phyloP scores from a whole-genome alignment of 2,797 vertebrate genomes.

The Neosilurus hyrtlii region DNA sequence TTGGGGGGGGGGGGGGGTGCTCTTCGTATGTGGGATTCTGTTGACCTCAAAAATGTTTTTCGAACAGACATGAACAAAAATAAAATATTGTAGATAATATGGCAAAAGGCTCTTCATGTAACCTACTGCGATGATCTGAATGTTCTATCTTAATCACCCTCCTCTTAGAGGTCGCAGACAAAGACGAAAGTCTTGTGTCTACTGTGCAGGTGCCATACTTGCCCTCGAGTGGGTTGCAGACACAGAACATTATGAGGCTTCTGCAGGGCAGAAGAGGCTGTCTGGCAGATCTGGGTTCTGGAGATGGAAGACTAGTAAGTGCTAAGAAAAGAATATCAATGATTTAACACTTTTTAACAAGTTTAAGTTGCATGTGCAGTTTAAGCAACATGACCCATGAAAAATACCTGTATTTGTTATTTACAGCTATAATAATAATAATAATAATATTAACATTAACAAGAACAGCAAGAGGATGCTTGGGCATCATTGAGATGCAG shows the following conservation, averaged over 20 bases:
- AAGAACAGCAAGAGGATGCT: not conserved
- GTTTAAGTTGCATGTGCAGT: not conserved
- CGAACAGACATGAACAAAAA: no score
- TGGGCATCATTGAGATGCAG: not conserved
- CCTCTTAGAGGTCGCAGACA: not conserved
- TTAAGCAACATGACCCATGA: not conserved
- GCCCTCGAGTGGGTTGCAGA: slow-evolving; percentile 71
- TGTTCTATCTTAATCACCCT: not conserved
- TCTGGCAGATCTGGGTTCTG: slow-evolving; percentile 76
- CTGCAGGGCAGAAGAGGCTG: slow-evolving; percentile 67
- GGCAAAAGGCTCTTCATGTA: not conserved
- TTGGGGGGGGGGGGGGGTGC: no score
- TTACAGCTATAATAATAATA: not conserved
- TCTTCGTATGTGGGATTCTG: no score
- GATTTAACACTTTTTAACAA: not conserved
- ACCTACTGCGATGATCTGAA: not conserved
- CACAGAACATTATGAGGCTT: slow-evolving; percentile 68
- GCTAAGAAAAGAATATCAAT: not conserved
- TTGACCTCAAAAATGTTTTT: no score
- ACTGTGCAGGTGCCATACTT: slow-evolving; percentile 73
- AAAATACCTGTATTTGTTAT: not conserved
- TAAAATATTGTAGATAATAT: slow-evolving; percentile 7
- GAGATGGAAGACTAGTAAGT: slow-evolving; percentile 74
- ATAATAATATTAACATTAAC: not conserved
- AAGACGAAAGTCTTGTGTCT: slow-evolving; percentile 33